Percentiles rank a stretch among this genome's conserved stretches.
Conservation (phyloP, 1,140 invertebrate species). For the Drosophila arizonae region DNA sequence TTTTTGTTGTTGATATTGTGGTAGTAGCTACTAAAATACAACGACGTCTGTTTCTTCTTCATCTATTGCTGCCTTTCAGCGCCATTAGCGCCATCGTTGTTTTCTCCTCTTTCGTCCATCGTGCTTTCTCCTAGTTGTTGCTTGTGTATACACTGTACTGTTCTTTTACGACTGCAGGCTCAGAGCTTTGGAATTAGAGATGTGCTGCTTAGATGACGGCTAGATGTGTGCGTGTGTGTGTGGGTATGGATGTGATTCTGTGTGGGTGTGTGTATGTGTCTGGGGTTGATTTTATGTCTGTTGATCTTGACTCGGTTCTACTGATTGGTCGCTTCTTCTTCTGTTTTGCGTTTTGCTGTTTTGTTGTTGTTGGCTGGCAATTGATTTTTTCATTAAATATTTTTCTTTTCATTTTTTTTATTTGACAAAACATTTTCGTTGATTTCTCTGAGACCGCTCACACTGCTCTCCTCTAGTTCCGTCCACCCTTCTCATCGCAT, state of each 20-base stretch:
- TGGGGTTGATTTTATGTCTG: slow-evolving; percentile 13
- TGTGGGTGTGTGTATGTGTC: slow-evolving; percentile 20
- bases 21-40: slow-evolving; percentile 61
- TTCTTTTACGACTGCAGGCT: slow-evolving; percentile 61
- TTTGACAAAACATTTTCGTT: slow-evolving; percentile 70
- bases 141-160: slow-evolving; percentile 5
- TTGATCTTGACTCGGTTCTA: slow-evolving; percentile 69
- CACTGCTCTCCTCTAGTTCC: slow-evolving; percentile 64
- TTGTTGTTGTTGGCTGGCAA: slow-evolving; percentile 65
- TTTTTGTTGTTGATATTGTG: slow-evolving; percentile 44
- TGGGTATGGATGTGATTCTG: slow-evolving; percentile 34
- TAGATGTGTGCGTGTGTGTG: slow-evolving; percentile 47
- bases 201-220: slow-evolving; percentile 64
- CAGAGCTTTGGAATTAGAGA: slow-evolving; percentile 78
- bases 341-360: slow-evolving; percentile 42
- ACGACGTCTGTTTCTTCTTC: slow-evolving; percentile 37
- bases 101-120: slow-evolving; percentile 23
- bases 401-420: slow-evolving; percentile 60
- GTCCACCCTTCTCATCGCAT: slow-evolving; percentile 88
- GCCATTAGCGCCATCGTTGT: slow-evolving; percentile 33
- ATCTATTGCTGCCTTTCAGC: slow-evolving; percentile 13
- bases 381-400: slow-evolving; percentile 69
- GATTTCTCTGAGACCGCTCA: slow-evolving; percentile 48
- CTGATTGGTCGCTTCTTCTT: slow-evolving; percentile 54
- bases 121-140: slow-evolving; percentile 39